phyloP scores from a whole-genome alignment of 2,888 invertebrate genomes.

The Heterodera filipjevi region DNA sequence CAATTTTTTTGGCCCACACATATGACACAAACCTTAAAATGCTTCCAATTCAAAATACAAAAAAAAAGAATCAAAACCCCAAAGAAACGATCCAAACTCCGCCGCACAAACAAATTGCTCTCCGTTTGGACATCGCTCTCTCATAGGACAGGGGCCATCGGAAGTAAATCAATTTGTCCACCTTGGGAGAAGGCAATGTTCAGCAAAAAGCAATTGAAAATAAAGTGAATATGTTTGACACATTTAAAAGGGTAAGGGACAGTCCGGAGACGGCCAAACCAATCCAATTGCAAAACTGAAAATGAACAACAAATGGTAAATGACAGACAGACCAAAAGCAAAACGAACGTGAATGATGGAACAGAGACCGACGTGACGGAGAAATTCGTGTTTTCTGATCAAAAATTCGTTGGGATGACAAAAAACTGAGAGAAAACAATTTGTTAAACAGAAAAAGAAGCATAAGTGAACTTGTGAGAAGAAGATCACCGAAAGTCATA shows the following conservation, averaged over 20 bases:
- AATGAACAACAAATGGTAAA: not conserved
- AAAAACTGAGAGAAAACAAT: constrained; percentile 58
- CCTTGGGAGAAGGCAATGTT: constrained; percentile 11
- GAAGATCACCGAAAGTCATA: constrained; percentile 63
- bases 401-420: constrained; percentile 65
- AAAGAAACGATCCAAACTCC: constrained; percentile 62
- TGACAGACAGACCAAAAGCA: not conserved
- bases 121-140: constrained; percentile 62
- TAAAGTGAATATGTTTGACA: not conserved
- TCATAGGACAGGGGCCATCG: constrained; percentile 64
- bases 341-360: constrained; percentile 44
- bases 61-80: constrained; percentile 45
- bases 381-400: constrained; percentile 62
- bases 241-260: constrained; percentile 61
- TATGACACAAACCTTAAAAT: constrained; percentile 61
- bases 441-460: constrained; percentile 17
- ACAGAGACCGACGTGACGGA: constrained; percentile 57
- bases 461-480: constrained; percentile 54
- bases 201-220: not conserved
- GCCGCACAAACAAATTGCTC: constrained; percentile 58
- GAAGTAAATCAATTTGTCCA: constrained; percentile 64
- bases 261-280: constrained; percentile 54
- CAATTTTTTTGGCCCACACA: constrained; percentile 62
- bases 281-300: constrained; percentile 27
- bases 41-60: not conserved